Evolutionary conservation across 2,113 vertebrate species (phyloP), one percentile per base, ranked within the genome.

Genomic region (Oriolus oriolus): DNA sequence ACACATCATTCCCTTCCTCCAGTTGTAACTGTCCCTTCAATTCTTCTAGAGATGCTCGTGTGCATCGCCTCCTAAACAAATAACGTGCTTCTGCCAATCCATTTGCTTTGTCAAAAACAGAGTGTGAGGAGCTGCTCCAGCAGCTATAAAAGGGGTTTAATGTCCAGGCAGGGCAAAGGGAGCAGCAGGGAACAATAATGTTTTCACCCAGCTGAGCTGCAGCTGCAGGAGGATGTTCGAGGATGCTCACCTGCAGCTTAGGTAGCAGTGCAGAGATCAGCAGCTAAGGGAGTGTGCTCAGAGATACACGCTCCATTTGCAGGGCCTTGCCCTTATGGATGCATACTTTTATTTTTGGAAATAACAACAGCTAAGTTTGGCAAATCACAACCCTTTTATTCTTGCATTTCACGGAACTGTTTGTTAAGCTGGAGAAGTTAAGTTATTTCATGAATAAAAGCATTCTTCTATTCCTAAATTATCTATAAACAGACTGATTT

Each of bases 401-500:
- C 63, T 74, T 42, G 19, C 39, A 60, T 82, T 90, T 84, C 23
- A 47, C 6, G 6, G 30, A 80, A 23, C 42, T 68, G 27, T 54
- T 70, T 85, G 77, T 74, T 84, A 84, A 94, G n/a, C 37, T 49
- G 39, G 33, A 80, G 27, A 42, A 57, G 28, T 57, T 27, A 91
- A 87, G 33, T 64, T 70, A 49, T 60, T 94, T 89, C 31, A 37
- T 56, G 73, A 90, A 90, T 84, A 66, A 81, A 90, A 78, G 47
- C 76, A 56, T 89, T 81, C 31, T 94, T 89, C 86, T 84, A 11
- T 65, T 75, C 85, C 56, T 93, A 92, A 77, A 81, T 90, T 90
- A 89, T 78, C 88, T 75, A 47, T 84, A 93, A 96, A 88, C 60
- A 90, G 95, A 35, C 52, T 59, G 33, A 42, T 73, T 96, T 96